These are phyloP conservation scores for Bombyx mandarina DNA, from an alignment of 1,140 invertebrate genomes.

Conservation along the genomic window DNA sequence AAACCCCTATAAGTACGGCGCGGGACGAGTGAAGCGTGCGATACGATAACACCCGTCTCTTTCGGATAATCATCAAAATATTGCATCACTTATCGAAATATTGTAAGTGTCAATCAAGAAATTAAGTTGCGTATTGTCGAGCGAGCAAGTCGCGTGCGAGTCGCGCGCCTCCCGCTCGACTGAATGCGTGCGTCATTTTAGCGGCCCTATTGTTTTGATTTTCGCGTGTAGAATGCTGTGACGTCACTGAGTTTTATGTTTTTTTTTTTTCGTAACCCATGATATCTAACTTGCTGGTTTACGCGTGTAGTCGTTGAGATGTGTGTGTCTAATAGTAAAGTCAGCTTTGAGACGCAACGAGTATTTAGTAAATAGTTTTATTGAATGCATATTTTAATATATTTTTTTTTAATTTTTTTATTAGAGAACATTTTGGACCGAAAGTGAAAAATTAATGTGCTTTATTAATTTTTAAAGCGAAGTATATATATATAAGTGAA, in stretches of 20 bases:
- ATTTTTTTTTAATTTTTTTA: too few relatives aligned
- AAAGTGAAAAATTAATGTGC: too few relatives aligned
- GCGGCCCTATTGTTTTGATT: conserved; percentile 52
- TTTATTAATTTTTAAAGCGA: too few relatives aligned
- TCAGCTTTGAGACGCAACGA: too few relatives aligned
- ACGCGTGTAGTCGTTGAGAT: too few relatives aligned
- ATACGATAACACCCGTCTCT: conserved; percentile 42
- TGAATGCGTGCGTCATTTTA: conserved; percentile 42
- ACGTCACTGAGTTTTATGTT: conserved; percentile 7
- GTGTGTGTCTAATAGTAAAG: too few relatives aligned
- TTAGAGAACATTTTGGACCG: too few relatives aligned
- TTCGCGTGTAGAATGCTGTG: conserved; percentile 38
- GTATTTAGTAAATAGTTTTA: too few relatives aligned
- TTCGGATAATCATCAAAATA: conserved; percentile 70
- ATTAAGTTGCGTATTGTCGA: conserved; percentile 64
- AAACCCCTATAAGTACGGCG: conserved; percentile 8
- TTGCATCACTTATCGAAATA: conserved; percentile 72
- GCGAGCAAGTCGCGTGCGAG: conserved; percentile 34
- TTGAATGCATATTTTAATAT: too few relatives aligned
- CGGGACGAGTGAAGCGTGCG: conserved; percentile 30
- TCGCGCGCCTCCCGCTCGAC: conserved; percentile 30
- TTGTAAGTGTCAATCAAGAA: conserved; percentile 73
- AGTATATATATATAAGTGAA: too few relatives aligned
- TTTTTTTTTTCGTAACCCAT: too few relatives aligned
- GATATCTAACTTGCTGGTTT: too few relatives aligned